Conservation (phyloP, 1,140 invertebrate genomes). For the Plutomurus gul region DNA sequence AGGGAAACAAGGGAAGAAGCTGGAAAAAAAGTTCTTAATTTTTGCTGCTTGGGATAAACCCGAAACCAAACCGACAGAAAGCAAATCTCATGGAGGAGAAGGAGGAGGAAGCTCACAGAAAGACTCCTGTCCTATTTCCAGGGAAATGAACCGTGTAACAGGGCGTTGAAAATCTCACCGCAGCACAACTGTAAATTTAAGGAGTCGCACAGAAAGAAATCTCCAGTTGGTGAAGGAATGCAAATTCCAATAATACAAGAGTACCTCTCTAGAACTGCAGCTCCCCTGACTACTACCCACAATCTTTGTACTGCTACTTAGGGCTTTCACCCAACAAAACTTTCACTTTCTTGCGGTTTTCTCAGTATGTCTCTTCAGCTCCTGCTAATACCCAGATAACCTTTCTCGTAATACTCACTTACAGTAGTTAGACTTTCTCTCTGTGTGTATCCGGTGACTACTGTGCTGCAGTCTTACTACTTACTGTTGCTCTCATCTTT, state of each 20-base stretch:
- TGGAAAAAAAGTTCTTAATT: not conserved
- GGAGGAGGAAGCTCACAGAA: not conserved
- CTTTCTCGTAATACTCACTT: too few species aligned
- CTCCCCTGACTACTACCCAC: too few species aligned
- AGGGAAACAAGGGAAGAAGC: not conserved
- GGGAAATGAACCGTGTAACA: conserved; percentile 15
- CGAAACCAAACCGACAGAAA: not conserved
- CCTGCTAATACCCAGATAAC: too few species aligned
- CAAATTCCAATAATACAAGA: too few species aligned
- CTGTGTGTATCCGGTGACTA: too few species aligned
- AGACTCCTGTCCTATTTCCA: not conserved
- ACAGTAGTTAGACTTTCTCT: too few species aligned
- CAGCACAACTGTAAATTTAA: not conserved
- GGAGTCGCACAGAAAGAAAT: not conserved
- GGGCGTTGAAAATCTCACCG: conserved; percentile 9
- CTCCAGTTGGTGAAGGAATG: not conserved
- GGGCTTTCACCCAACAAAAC: not conserved
- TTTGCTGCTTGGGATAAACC: not conserved
- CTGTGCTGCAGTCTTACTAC: too few species aligned
- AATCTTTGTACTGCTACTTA: too few species aligned
- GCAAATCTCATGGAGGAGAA: not conserved
- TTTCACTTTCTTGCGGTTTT: conserved; percentile 8
- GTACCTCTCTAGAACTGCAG: too few species aligned
- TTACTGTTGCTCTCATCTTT: too few species aligned
- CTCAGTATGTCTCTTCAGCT: not conserved